A percentile compares a stretch with the other conserved stretches of the same genome.
phyloP scores from a whole-genome alignment of 2,113 vertebrate species.

The Elephas maximus region DNA sequence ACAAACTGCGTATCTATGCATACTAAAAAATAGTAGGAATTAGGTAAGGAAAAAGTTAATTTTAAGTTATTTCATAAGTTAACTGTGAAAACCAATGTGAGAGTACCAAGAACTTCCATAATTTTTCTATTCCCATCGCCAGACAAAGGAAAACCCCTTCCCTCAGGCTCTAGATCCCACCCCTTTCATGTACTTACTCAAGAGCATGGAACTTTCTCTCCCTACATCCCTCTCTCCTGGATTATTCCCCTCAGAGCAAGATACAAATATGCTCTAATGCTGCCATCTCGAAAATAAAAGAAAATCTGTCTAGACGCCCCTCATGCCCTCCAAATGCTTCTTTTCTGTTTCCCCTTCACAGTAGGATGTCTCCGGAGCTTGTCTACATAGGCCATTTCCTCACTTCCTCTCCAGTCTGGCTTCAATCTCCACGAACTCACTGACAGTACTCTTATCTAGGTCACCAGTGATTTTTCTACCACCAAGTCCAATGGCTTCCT shows the following conservation, averaged over 20 bases:
- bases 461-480: too few species aligned
- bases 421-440: neutral
- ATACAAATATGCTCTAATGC: neutral
- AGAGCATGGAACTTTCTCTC: neutral
- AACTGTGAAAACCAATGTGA: neutral
- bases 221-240: too few species aligned
- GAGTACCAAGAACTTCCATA: neutral
- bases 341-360: neutral
- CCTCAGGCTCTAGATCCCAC: neutral
- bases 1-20: neutral
- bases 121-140: neutral
- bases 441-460: neutral
- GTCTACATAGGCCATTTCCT: neutral
- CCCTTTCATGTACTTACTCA: neutral
- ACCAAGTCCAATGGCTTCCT: neutral
- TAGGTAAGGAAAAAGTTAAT: neutral
- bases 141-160: neutral
- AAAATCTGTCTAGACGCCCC: too few species aligned
- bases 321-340: neutral
- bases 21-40: constrained; percentile 8
- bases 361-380: neutral
- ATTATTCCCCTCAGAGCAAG: neutral
- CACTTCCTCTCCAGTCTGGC: neutral
- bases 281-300: neutral
- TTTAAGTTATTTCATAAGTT: neutral